Evolutionary conservation across 2,797 vertebrate species (phyloP), one percentile per base, ranked within the genome.

Genomic region (Tauraco hartlaubi): DNA sequence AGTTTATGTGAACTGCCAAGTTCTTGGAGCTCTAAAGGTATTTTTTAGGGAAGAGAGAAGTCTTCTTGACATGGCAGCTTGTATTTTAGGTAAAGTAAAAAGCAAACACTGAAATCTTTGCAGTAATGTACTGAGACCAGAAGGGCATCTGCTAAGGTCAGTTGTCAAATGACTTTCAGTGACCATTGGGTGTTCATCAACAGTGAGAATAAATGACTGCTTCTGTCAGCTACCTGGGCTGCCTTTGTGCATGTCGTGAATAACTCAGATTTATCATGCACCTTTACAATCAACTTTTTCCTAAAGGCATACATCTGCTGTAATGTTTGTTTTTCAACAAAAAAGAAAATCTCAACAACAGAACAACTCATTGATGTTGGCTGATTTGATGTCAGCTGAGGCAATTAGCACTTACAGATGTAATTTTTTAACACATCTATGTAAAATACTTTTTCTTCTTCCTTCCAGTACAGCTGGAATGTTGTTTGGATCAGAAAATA

Each of bases 161-260:
- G 49, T 12, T 44, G 25, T 26, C 15, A 20, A 9, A 19, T 12
- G 43, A 2, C 9, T 79, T 49, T 5, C 37, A 43, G 74, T 3
- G 23, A 46, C 25, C 5, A 11, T 23, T 58, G 63, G 37, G 9
- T 37, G 12, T 41, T 52, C 46, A 17, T 76, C 46, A 20, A 1
- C 1, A 2, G 10, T 41, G 10, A 26, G 20, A 68, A 9, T 7
- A 48, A 52, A 8, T 15, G 33, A n/a, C 15, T 9, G 52, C 52
- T 18, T 25, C 69, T 28, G 0, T 43, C 41, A 5, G 18, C 5
- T 6, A 2, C 63, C 46, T 31, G 59, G 52, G 54, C 37, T n/a
- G 1, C 29, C 2, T 0, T 4, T 3, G 43, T 3, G 28, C 13
- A 0, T 18, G 0, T 16, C 5, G 0, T 52, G 55, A 55, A 3